Conservation (phyloP, 2,888 invertebrate genomes). For the Sympetrum striolatum region DNA sequence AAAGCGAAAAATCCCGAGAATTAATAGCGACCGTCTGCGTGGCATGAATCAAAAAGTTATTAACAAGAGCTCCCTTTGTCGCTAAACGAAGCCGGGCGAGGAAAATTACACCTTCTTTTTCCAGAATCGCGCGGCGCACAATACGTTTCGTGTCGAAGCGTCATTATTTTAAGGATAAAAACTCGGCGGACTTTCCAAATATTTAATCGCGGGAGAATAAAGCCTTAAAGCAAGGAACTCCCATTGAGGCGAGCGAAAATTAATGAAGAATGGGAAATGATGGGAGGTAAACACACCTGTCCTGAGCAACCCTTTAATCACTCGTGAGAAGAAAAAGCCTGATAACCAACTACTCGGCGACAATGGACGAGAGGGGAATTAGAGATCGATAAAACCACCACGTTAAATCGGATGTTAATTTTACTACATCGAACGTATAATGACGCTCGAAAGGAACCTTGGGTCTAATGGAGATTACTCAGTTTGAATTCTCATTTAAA, state of each 20-base stretch:
- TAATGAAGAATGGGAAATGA: conserved; percentile 3
- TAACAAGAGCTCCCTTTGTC: neutral
- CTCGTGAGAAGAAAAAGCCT: neutral
- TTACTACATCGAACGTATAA: too few species aligned
- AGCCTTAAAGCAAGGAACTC: neutral
- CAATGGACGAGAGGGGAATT: neutral
- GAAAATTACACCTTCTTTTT: neutral
- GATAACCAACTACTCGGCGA: neutral
- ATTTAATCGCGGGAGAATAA: neutral
- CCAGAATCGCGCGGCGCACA: neutral
- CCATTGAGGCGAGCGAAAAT: neutral
- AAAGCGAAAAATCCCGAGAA: too few species aligned
- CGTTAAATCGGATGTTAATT: neutral
- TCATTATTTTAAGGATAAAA: neutral
- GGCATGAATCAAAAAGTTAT: neutral
- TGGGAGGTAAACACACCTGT: conserved; percentile 22
- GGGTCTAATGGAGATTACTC: too few species aligned
- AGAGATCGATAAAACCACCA: neutral
- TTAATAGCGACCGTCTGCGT: neutral
- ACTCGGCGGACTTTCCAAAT: neutral
- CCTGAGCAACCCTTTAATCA: conserved; percentile 18
- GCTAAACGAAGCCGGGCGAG: neutral
- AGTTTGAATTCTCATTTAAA: too few species aligned
- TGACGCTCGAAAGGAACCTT: too few species aligned
- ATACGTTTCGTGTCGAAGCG: neutral